These are phyloP conservation scores for Stictocephala bisonia DNA, from an alignment of 2,888 invertebrate genomes.

Conservation along the genomic window DNA sequence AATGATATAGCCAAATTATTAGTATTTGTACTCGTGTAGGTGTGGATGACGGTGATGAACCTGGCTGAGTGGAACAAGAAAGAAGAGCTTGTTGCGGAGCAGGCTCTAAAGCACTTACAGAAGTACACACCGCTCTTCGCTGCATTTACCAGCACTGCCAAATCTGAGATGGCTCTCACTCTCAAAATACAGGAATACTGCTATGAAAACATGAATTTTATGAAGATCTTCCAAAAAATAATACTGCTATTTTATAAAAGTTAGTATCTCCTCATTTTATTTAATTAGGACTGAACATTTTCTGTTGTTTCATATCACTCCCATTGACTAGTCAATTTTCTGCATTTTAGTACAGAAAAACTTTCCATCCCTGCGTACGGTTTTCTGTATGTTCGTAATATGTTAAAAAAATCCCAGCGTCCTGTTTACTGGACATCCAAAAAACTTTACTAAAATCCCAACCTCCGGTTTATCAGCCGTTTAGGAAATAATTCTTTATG, in stretches of 20 bases:
- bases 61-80: conserved; percentile 99
- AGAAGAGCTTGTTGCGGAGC: conserved; percentile 95
- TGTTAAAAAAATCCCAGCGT: no score
- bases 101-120: conserved; percentile 91
- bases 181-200: conserved; percentile 97
- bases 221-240: conserved; percentile 98
- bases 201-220: conserved; percentile 99
- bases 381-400: no score
- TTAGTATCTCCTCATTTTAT: no score
- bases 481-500: no score
- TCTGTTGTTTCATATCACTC: neutral
- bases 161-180: conserved; percentile 89
- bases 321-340: no score
- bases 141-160: conserved; percentile 86
- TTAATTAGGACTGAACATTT: neutral
- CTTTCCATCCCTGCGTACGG: no score
- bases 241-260: conserved; percentile 96
- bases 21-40: conserved; percentile 66
- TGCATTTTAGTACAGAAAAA: no score
- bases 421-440: no score
- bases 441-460: no score
- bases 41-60: conserved; percentile 96
- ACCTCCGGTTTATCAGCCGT: no score
- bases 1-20: no score
- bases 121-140: conserved; percentile 87